Conservation (phyloP, 2,113 vertebrate species). For the Corythornis cristatus region DNA sequence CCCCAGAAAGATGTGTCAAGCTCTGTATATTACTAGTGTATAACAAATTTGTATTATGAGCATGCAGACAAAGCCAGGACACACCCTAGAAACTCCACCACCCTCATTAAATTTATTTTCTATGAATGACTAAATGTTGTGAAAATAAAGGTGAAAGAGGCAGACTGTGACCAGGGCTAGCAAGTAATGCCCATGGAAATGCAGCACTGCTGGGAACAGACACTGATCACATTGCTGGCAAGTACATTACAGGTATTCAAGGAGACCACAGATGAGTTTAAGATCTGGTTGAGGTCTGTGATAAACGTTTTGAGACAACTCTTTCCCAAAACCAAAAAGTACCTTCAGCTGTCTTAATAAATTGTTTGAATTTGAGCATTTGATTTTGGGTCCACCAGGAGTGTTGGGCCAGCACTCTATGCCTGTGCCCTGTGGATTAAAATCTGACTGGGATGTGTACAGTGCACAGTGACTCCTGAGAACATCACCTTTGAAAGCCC, state of each 20-base stretch:
- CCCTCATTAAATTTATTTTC: not conserved
- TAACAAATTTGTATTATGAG: not conserved
- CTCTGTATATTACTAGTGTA: not conserved
- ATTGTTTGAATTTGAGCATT: not conserved
- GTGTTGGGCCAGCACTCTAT: rapidly evolving
- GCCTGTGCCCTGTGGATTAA: not conserved
- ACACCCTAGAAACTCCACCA: not conserved
- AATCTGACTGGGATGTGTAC: not conserved
- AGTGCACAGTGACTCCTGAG: not conserved
- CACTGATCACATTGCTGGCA: not conserved
- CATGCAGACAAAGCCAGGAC: not conserved
- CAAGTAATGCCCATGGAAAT: not conserved
- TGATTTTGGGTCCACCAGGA: not conserved
- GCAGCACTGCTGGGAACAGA: not conserved
- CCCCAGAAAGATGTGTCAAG: not conserved
- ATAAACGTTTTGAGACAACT: not conserved
- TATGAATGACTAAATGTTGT: not conserved
- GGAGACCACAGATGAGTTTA: not conserved
- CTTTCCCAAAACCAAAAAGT: not conserved
- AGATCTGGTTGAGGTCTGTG: not conserved
- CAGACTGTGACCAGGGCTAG: not conserved
- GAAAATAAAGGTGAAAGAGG: not conserved
- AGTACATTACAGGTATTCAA: rapidly evolving
- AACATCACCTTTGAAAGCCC: not conserved
- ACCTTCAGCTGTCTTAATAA: not conserved